phyloP scores from a whole-genome alignment of 35 echinoderm and acorn worm species.

The Anneissia japonica region DNA sequence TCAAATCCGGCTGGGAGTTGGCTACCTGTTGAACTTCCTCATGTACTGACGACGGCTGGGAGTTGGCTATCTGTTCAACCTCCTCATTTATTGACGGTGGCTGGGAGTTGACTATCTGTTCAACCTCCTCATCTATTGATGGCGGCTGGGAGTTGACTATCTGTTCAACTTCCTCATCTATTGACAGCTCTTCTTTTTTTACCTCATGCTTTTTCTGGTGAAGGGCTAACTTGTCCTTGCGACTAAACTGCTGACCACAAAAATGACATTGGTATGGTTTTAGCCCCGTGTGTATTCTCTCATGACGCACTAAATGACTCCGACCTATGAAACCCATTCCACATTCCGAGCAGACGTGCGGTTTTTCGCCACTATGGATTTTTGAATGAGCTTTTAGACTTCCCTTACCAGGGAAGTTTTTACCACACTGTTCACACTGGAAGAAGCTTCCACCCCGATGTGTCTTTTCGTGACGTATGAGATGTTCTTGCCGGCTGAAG shows the following conservation, averaged over 20 bases:
- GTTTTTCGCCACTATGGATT: not conserved
- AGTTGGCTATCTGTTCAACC: too few relatives aligned
- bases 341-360: slow-evolving; percentile 26
- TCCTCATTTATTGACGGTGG: too few relatives aligned
- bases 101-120: too few relatives aligned
- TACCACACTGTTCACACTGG: slow-evolving; percentile 13
- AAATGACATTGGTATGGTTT: slow-evolving; percentile 55
- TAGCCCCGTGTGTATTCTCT: slow-evolving; percentile 30
- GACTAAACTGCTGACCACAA: not conserved
- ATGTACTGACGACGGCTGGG: too few relatives aligned
- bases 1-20: too few relatives aligned
- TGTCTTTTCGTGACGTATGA: slow-evolving; percentile 7
- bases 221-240: not conserved
- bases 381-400: not conserved
- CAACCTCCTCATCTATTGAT: too few relatives aligned
- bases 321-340: slow-evolving; percentile 17
- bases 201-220: not conserved
- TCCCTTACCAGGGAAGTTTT: slow-evolving; percentile 12
- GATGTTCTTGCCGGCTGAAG: not conserved
- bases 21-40: too few relatives aligned
- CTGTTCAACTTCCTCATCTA: too few relatives aligned
- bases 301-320: slow-evolving; percentile 24
- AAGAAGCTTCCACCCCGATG: slow-evolving; percentile 8
- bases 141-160: too few relatives aligned
- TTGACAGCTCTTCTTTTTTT: too few relatives aligned